Percentiles rank a stretch among this genome's conserved stretches.
These are phyloP conservation scores for Zaprionus kolodkinae DNA, from an alignment of 1,140 invertebrate genomes.

Conservation along the genomic window DNA sequence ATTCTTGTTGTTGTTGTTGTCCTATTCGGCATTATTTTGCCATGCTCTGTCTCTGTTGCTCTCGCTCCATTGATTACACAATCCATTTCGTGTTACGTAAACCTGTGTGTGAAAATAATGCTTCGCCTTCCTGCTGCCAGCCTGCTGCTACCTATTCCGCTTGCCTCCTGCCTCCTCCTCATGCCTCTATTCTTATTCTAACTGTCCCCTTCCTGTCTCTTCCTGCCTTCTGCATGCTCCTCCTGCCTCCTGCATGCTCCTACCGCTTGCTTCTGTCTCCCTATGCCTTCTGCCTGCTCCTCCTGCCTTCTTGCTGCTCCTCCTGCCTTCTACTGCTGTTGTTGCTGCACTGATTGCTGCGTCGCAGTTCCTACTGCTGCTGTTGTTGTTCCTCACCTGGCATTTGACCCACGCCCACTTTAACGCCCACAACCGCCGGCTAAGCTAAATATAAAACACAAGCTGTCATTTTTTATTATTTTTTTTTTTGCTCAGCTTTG, in stretches of 20 bases:
- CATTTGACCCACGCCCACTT: constrained; percentile 24
- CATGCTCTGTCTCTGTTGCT: constrained; percentile 6
- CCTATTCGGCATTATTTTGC: constrained; percentile 1
- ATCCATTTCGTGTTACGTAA: constrained; percentile 74
- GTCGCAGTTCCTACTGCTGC: constrained; percentile 48
- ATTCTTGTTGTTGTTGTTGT: not conserved
- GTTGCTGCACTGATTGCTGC: constrained; percentile 44
- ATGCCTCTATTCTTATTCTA: not conserved
- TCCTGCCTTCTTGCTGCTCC: too few relatives aligned
- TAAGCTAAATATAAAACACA: constrained; percentile 69
- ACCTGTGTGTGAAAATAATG: constrained; percentile 66
- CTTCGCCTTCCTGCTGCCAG: constrained; percentile 18
- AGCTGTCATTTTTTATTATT: constrained; percentile 25
- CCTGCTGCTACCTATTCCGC: constrained; percentile 18
- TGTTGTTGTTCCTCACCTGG: constrained; percentile 16
- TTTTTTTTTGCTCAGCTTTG: not conserved
- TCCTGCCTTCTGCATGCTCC: not conserved
- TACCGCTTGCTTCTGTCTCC: too few relatives aligned
- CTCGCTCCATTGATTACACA: constrained; percentile 64
- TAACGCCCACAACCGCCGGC: constrained; percentile 32
- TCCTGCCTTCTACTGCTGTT: constrained; percentile 22
- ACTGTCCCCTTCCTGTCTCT: not conserved
- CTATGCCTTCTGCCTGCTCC: too few relatives aligned
- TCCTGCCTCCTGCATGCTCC: too few relatives aligned
- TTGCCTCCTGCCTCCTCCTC: not conserved